Evolutionary conservation across 2,113 vertebrate species (phyloP).

Genomic region (Clinocottus analis): DNA sequence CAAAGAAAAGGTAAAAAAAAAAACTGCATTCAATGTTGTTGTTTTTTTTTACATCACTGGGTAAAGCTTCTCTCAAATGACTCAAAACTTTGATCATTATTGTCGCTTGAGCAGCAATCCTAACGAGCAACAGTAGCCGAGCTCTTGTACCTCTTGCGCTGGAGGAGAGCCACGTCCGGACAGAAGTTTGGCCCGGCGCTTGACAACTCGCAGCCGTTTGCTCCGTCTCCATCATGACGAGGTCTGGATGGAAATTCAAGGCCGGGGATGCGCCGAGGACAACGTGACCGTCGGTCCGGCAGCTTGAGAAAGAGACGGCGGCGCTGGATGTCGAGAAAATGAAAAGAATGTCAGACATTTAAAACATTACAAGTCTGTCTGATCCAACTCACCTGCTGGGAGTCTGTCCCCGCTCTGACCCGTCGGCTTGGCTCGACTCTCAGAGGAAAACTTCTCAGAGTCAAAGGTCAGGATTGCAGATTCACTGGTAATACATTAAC

Average conservation of each 20-base stretch:
- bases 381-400: slow-evolving; percentile 57
- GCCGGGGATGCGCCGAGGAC: slow-evolving; percentile 18
- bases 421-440: slow-evolving; percentile 16
- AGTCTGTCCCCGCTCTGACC: slow-evolving; percentile 33
- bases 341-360: not conserved
- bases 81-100: not conserved
- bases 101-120: not conserved
- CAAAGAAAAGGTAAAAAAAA: not conserved
- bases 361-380: not conserved
- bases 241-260: slow-evolving; percentile 32
- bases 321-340: not conserved
- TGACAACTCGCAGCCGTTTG: slow-evolving; percentile 48
- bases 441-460: slow-evolving; percentile 31
- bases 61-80: not conserved
- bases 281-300: not conserved
- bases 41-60: not conserved
- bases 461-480: slow-evolving; percentile 71
- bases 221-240: slow-evolving; percentile 51
- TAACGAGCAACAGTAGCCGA: not conserved
- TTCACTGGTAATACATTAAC: slow-evolving; percentile 76
- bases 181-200: slow-evolving; percentile 35
- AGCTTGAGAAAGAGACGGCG: not conserved
- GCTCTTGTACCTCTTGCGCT: slow-evolving; percentile 64
- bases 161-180: slow-evolving; percentile 50
- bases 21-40: not conserved